Percentiles rank a stretch among this genome's conserved stretches.
Conservation (phyloP, 2,113 vertebrate genomes). For the Labeo rohita region DNA sequence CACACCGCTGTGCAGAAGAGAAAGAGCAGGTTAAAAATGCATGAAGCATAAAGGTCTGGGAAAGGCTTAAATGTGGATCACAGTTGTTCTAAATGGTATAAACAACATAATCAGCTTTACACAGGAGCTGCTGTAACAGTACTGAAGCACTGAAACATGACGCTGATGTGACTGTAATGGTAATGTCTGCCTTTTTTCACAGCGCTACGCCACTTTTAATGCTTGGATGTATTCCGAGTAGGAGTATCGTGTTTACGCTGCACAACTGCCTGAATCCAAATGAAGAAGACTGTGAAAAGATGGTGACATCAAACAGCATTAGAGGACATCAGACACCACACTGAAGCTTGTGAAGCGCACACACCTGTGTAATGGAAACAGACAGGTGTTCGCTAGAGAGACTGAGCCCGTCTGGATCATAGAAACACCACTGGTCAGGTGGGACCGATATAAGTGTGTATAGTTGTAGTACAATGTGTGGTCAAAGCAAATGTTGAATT, state of each 20-base stretch:
- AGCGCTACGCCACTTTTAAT: not conserved
- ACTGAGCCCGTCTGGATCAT: not conserved
- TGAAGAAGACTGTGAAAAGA: conserved; percentile 13
- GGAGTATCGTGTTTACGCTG: not conserved
- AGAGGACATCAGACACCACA: conserved; percentile 11
- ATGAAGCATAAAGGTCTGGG: not conserved
- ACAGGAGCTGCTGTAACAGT: not conserved
- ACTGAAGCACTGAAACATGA: conserved; percentile 9
- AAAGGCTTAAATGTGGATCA: conserved; percentile 5
- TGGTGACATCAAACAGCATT: conserved; percentile 6
- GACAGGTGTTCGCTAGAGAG: not conserved
- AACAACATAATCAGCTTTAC: conserved; percentile 13
- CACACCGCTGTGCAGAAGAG: not conserved
- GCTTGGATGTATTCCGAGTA: not conserved
- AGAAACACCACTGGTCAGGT: too few relatives aligned
- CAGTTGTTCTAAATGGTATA: conserved; percentile 17
- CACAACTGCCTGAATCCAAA: not conserved
- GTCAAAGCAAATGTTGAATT: too few relatives aligned
- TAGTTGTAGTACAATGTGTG: too few relatives aligned
- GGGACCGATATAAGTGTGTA: too few relatives aligned
- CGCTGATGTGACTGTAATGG: not conserved
- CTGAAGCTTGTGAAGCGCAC: not conserved
- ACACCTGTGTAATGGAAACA: not conserved
- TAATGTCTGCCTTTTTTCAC: not conserved
- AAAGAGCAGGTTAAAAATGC: not conserved